phyloP scores from a whole-genome alignment of 1,140 invertebrate genomes.

The Hylaeus volcanicus region DNA sequence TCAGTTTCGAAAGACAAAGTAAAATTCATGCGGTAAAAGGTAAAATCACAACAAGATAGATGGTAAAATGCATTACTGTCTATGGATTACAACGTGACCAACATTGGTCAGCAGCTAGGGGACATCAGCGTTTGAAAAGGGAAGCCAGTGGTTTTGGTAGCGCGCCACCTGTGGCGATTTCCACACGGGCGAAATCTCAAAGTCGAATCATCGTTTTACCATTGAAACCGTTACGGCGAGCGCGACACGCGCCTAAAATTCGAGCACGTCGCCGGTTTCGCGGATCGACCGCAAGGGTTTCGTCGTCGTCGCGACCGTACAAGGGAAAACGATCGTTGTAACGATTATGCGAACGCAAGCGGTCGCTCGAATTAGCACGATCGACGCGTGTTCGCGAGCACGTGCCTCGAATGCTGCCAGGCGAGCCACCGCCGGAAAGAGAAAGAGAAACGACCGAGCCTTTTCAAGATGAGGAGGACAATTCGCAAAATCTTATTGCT shows the following conservation, averaged over 20 bases:
- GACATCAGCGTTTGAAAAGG: too few species aligned
- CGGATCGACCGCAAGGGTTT: background rate
- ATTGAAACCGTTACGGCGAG: background rate
- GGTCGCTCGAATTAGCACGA: constrained; percentile 46
- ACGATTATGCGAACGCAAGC: constrained; percentile 28
- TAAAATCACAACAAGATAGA: too few species aligned
- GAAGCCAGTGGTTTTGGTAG: too few species aligned
- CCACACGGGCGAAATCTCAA: background rate
- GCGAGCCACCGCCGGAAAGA: background rate
- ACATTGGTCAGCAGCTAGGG: too few species aligned
- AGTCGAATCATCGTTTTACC: background rate
- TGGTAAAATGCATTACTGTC: too few species aligned
- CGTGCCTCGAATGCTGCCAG: constrained; percentile 46
- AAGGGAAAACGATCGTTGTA: constrained; percentile 29
- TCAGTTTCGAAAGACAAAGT: too few species aligned
- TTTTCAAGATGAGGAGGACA: too few species aligned
- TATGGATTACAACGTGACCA: too few species aligned
- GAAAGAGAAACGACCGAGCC: background rate
- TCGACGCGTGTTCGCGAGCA: constrained; percentile 50
- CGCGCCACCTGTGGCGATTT: background rate
- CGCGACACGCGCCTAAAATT: background rate
- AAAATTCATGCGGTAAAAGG: too few species aligned
- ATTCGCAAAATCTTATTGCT: too few species aligned
- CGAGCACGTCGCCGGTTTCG: background rate
- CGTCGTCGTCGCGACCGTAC: background rate